A percentile compares a stretch with the other conserved stretches of the same genome.
These are phyloP conservation scores for Drosophila nr. perissopoda DNA, from an alignment of 2,888 invertebrate genomes.

Conservation along the genomic window DNA sequence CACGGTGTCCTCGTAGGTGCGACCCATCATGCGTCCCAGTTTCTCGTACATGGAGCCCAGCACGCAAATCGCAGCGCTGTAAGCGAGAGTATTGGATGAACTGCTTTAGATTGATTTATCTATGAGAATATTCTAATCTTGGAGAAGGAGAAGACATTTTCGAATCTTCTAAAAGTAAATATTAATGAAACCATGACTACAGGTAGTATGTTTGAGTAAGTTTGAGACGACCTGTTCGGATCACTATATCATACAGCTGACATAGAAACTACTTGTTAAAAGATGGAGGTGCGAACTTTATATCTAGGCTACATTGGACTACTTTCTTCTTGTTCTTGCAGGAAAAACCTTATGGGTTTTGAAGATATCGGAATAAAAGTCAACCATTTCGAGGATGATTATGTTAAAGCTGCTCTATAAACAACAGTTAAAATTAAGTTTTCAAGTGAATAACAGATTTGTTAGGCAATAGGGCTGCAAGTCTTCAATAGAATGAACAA, in stretches of 20 bases:
- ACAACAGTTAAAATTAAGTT: not conserved
- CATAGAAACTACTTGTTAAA: too few species aligned
- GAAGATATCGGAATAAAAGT: not conserved
- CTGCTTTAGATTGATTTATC: not conserved
- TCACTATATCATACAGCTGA: too few species aligned
- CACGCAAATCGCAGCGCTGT: conserved; percentile 97
- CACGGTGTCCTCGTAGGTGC: conserved; percentile 99
- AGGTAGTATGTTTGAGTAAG: not conserved
- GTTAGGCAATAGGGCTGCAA: not conserved
- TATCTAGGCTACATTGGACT: not conserved
- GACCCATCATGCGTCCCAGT: conserved; percentile 98
- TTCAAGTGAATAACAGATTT: not conserved
- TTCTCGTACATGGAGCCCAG: conserved; percentile 99
- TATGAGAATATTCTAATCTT: not conserved
- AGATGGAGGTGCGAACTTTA: too few species aligned
- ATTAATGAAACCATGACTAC: not conserved
- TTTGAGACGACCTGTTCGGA: too few species aligned
- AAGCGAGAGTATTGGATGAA: conserved; percentile 42
- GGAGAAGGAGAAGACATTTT: not conserved
- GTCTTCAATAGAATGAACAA: not conserved
- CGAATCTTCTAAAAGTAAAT: not conserved
- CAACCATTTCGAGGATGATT: not conserved
- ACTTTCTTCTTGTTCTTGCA: not conserved
- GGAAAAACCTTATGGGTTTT: not conserved
- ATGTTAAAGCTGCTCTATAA: not conserved